A percentile compares a stretch with the other conserved stretches of the same genome.
phyloP scores from a whole-genome alignment of 2,113 vertebrate species.

The Elachura formosa region DNA sequence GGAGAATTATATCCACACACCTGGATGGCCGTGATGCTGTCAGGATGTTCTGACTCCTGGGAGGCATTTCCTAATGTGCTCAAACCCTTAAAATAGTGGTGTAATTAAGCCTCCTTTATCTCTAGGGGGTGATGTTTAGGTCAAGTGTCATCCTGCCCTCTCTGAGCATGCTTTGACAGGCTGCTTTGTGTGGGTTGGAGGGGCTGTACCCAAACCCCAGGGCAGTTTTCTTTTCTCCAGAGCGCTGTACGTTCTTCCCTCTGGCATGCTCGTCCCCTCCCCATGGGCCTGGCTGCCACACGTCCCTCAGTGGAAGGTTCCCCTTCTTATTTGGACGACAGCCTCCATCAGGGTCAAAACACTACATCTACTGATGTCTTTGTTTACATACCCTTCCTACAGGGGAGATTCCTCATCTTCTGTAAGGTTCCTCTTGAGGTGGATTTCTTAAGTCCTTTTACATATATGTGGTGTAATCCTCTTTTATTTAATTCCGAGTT shows the following conservation, averaged over 20 bases:
- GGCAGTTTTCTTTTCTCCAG: neutral
- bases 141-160: neutral
- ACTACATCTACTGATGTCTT: conserved; percentile 9
- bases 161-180: neutral
- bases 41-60: neutral
- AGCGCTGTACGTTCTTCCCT: neutral
- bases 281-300: neutral
- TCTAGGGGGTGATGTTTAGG: neutral
- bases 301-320: neutral
- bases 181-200: neutral
- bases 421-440: neutral
- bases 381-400: conserved; percentile 11
- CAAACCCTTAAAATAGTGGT: neutral
- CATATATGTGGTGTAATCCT: neutral
- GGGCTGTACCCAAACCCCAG: neutral
- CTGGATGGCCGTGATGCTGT: neutral
- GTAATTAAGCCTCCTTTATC: neutral
- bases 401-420: conserved; percentile 1
- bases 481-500: neutral
- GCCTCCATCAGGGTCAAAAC: conserved; percentile 20
- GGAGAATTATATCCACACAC: neutral
- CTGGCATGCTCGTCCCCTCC: neutral
- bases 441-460: conserved; percentile 17
- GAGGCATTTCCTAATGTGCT: neutral
- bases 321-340: neutral